Conservation (phyloP, 2,888 invertebrate species). For the Ornithoptera alexandrae region DNA sequence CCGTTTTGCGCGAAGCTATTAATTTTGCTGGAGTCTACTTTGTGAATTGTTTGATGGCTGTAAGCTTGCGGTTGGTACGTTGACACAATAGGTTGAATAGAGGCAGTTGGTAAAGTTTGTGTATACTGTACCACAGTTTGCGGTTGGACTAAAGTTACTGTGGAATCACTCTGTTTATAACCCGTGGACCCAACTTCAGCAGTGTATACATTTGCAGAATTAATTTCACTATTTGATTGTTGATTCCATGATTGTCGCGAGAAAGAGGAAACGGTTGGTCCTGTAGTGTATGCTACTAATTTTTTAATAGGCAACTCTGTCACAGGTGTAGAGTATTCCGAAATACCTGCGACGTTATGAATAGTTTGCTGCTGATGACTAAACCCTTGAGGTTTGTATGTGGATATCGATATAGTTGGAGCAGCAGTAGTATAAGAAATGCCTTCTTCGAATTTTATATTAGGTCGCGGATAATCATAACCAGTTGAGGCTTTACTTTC, state of each 20-base stretch:
- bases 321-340: slow-evolving; percentile 59
- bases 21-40: slow-evolving; percentile 52
- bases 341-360: slow-evolving; percentile 55
- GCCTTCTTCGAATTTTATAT: slow-evolving; percentile 63
- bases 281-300: slow-evolving; percentile 68
- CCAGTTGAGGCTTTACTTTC: slow-evolving; percentile 43
- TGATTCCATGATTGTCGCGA: slow-evolving; percentile 43
- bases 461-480: slow-evolving; percentile 55
- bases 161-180: slow-evolving; percentile 35
- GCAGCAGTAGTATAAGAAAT: slow-evolving; percentile 57
- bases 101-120: slow-evolving; percentile 45
- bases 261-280: slow-evolving; percentile 47
- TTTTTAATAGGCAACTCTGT: slow-evolving; percentile 67
- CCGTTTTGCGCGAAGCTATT: slow-evolving; percentile 45
- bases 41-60: slow-evolving; percentile 59
- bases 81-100: slow-evolving; percentile 44
- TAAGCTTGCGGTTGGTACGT: slow-evolving; percentile 55
- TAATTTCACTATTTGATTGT: slow-evolving; percentile 55
- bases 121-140: slow-evolving; percentile 37
- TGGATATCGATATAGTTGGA: slow-evolving; percentile 57
- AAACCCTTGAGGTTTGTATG: slow-evolving; percentile 60
- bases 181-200: slow-evolving; percentile 22
- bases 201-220: slow-evolving; percentile 33
- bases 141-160: slow-evolving; percentile 40
- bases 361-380: slow-evolving; percentile 60